Evolutionary conservation across 2,888 invertebrate species (phyloP).

Genomic region (Teleogryllus oceanicus): DNA sequence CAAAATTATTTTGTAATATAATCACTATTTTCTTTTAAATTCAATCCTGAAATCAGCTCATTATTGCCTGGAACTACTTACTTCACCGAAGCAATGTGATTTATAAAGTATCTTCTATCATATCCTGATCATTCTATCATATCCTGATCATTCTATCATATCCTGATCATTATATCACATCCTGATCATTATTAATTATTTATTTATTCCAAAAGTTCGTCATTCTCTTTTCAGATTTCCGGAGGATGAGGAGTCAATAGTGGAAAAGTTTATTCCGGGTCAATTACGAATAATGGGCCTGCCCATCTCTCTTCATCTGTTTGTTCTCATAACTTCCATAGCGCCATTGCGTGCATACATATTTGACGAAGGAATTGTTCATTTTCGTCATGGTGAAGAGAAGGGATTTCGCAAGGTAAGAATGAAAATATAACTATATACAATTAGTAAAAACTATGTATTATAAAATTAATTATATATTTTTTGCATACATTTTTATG

Average conservation of each 20-base stretch:
- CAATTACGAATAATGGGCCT: constrained; percentile 43
- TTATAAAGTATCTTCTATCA: not conserved
- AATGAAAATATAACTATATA: too few relatives aligned
- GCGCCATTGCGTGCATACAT: constrained; percentile 45
- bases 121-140: not conserved
- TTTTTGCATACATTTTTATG: too few relatives aligned
- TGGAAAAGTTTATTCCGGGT: constrained; percentile 34
- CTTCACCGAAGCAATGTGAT: too few relatives aligned
- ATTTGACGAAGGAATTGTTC: constrained; percentile 44
- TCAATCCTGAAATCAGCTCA: too few relatives aligned
- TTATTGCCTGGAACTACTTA: too few relatives aligned
- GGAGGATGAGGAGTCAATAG: constrained; percentile 1
- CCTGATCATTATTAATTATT: not conserved
- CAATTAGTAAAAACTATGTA: too few relatives aligned
- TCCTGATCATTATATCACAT: not conserved
- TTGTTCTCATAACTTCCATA: constrained; percentile 45
- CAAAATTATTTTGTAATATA: too few relatives aligned
- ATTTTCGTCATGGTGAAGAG: constrained; percentile 41
- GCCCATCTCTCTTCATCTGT: constrained; percentile 43
- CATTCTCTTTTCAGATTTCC: too few relatives aligned
- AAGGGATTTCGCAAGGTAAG: constrained; percentile 41
- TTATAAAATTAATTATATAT: too few relatives aligned
- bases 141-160: not conserved
- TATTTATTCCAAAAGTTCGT: not conserved
- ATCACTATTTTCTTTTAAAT: too few relatives aligned